A percentile compares a stretch with the other conserved stretches of the same genome.
Conservation (phyloP, 2,888 invertebrate species). For the Drosophila mettleri region DNA sequence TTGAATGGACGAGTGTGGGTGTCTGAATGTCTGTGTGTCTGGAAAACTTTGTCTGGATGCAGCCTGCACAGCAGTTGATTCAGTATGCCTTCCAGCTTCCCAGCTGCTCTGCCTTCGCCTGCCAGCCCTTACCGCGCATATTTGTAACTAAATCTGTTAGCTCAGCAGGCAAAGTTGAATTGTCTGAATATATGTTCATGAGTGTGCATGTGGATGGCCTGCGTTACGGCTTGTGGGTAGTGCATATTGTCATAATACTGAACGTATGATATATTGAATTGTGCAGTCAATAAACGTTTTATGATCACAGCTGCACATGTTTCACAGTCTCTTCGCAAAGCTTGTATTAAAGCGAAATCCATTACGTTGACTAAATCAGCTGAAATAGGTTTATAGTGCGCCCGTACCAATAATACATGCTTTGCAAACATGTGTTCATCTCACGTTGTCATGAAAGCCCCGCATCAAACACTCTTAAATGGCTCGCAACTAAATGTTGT, state of each 20-base stretch:
- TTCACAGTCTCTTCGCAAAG: conserved; percentile 36
- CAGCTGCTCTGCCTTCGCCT: neutral
- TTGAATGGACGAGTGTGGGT: conserved; percentile 28
- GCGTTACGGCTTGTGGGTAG: conserved; percentile 45
- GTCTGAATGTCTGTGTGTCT: too few relatives aligned
- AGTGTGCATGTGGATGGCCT: conserved; percentile 35
- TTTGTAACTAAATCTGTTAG: conserved; percentile 68
- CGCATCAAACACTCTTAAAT: conserved; percentile 10
- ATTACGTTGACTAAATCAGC: conserved; percentile 26
- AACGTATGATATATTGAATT: conserved; percentile 80
- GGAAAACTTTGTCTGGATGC: conserved; percentile 61
- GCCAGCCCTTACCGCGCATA: conserved; percentile 33
- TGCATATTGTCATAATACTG: conserved; percentile 78
- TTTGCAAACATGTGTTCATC: neutral
- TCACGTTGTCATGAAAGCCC: conserved; percentile 4
- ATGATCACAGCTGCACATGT: conserved; percentile 72
- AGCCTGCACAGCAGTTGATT: conserved; percentile 28
- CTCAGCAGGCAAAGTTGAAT: conserved; percentile 55
- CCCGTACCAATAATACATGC: neutral
- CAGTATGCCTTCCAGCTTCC: neutral
- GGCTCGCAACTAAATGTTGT: conserved; percentile 20
- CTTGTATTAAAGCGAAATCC: conserved; percentile 34
- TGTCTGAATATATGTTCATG: conserved; percentile 18
- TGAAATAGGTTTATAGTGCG: conserved; percentile 4
- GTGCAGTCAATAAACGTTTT: conserved; percentile 79